Evolutionary conservation across 2,888 invertebrate species (phyloP).

Genomic region (Elysia crispata): DNA sequence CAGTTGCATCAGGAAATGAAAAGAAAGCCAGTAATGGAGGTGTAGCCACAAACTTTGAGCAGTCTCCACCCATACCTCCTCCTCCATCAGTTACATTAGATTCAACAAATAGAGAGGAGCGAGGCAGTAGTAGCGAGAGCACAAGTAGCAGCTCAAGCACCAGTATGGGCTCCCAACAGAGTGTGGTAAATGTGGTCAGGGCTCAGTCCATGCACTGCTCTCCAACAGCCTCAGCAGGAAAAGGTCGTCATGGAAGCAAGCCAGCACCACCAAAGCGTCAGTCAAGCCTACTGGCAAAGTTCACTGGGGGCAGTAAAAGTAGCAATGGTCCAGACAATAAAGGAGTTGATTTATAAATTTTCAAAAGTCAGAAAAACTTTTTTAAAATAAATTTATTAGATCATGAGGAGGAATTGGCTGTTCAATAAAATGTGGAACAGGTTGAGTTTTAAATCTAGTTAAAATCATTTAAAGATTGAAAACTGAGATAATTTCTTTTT

Average conservation of each 20-base stretch:
- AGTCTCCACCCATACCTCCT: constrained; percentile 29
- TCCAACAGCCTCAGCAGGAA: background rate
- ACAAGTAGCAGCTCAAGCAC: constrained; percentile 61
- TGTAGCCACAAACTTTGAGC: background rate
- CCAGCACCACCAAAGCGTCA: constrained; percentile 67
- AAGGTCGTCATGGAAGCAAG: constrained; percentile 54
- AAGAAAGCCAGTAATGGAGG: background rate
- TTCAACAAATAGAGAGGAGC: constrained; percentile 47
- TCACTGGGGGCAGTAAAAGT: background rate
- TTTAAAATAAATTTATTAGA: no score
- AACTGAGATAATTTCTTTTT: no score
- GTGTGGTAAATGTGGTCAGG: constrained; percentile 54
- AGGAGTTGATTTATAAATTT: no score
- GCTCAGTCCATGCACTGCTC: constrained; percentile 46
- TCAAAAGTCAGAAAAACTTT: no score
- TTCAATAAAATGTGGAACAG: no score
- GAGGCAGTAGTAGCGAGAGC: constrained; percentile 61
- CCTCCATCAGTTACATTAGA: constrained; percentile 33
- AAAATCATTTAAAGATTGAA: no score
- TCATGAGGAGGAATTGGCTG: no score
- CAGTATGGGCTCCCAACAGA: constrained; percentile 64
- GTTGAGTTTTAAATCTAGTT: no score
- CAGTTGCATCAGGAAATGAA: no score
- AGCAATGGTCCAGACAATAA: no score
- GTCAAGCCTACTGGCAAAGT: constrained; percentile 62